Evolutionary conservation across 1,140 invertebrate genomes (phyloP), one percentile per base, ranked within the genome.

Genomic region (Vanessa tameamea): DNA sequence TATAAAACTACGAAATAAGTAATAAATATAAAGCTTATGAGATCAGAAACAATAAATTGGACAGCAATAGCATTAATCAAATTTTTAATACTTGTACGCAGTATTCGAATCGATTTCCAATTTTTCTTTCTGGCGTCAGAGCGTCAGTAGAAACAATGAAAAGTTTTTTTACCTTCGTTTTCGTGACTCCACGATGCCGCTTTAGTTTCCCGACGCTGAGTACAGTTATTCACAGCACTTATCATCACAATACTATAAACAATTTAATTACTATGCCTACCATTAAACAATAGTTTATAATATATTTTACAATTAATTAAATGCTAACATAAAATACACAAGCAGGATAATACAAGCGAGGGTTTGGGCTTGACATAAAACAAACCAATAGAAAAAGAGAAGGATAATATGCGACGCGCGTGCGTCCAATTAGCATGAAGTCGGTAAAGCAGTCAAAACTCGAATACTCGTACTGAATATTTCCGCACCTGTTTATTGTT

Each of bases 111-210:
- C 85, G 84, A 87, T 89, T 86, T 87, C 73, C 82, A 82, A 82
- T 86, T 86, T 82, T 88, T 88, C 80, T 80, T 79, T 71, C 72
- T 47, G 79, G 67, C 75, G 37, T 43, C 76, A 72, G 81, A 87
- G 87, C 87, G 85, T 88, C 87, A 75, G 78, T 88, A 88, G 81
- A 87, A 88, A 91, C 88, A 91, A 91, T 91, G 85, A 91, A 89
- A 90, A 89, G 78, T 85, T 87, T 91, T 89, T 90, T 91, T 92
- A 92, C 91, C 91, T 92, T 92, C 91, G 84, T 92, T 92, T 92
- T 90, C 89, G 91, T 89, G 91, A 92, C 91, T 92, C 91, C 91
- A 92, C 91, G 91, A 90, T 92, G 91, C 91, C 88, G 91, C 87
- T 89, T 92, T 92, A 91, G 85, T 83, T 91, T 91, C 85, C 91